A percentile compares a stretch with the other conserved stretches of the same genome.
Evolutionary conservation across 2,888 invertebrate species (phyloP).

Genomic region (Tetrapedia diversipes): DNA sequence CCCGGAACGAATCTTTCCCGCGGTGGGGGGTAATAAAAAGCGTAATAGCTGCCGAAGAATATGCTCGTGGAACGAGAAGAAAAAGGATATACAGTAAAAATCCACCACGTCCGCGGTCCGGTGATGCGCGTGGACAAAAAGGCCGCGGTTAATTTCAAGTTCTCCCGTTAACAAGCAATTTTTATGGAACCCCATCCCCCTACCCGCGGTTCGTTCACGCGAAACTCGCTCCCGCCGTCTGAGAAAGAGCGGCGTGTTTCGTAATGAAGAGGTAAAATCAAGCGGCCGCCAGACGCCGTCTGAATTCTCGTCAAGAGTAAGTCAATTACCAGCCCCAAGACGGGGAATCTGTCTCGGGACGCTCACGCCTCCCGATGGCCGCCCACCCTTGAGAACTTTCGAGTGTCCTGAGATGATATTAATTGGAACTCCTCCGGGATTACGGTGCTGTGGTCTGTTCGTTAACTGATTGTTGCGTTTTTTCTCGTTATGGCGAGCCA

Average conservation of each 20-base stretch:
- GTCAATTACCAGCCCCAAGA: conserved; percentile 52
- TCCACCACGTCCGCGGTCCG: conserved; percentile 24
- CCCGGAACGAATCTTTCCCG: background rate
- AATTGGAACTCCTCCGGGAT: conserved; percentile 18
- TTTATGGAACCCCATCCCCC: conserved; percentile 39
- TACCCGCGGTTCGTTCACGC: background rate
- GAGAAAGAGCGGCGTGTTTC: background rate
- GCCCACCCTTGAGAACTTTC: conserved; percentile 17
- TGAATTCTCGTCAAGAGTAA: conserved; percentile 45
- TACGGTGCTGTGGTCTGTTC: background rate
- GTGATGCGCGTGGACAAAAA: conserved; percentile 50
- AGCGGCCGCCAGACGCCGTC: conserved; percentile 35
- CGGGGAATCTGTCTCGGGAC: conserved; percentile 12
- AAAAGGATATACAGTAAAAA: conserved; percentile 32
- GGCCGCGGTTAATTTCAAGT: conserved; percentile 52
- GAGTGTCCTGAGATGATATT: conserved; percentile 23
- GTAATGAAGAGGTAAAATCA: conserved; percentile 52
- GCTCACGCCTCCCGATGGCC: background rate
- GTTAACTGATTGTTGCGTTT: conserved; percentile 5
- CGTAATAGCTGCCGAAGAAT: conserved; percentile 20
- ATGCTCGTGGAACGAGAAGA: conserved; percentile 14
- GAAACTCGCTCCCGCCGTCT: conserved; percentile 26
- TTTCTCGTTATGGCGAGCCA: background rate
- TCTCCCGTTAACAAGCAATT: conserved; percentile 63
- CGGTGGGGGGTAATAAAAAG: background rate